phyloP scores from a whole-genome alignment of 92 coral and sea anemone genomes.

The Parazoanthus darwini region DNA sequence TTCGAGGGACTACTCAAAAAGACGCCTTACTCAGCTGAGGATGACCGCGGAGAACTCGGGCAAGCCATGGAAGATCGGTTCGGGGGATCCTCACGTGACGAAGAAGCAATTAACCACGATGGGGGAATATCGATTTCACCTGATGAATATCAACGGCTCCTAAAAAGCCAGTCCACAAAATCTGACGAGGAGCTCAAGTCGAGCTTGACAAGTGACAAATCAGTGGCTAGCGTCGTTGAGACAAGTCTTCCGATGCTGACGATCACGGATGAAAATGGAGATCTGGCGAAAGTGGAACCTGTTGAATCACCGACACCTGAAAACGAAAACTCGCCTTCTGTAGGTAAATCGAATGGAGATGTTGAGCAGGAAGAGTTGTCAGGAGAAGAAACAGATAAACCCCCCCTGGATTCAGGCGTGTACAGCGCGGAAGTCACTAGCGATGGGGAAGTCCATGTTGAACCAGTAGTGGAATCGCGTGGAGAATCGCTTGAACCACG shows the following conservation, averaged over 20 bases:
- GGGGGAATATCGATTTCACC: slow-evolving; percentile 70
- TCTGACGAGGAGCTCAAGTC: slow-evolving; percentile 14
- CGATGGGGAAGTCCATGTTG: slow-evolving; percentile 13
- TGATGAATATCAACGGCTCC: slow-evolving; percentile 65
- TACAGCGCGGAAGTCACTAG: slow-evolving; percentile 31
- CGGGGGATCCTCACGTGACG: slow-evolving; percentile 21
- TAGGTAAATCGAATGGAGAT: background rate
- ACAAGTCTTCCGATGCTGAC: slow-evolving; percentile 63
- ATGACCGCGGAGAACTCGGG: slow-evolving; percentile 31
- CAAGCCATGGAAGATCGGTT: slow-evolving; percentile 34
- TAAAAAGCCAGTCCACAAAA: slow-evolving; percentile 38
- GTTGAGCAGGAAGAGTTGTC: slow-evolving; percentile 26
- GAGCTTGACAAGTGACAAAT: slow-evolving; percentile 12
- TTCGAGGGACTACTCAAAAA: slow-evolving; percentile 69
- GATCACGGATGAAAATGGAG: slow-evolving; percentile 83
- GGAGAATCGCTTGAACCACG: background rate
- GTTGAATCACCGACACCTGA: background rate
- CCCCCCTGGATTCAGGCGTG: slow-evolving; percentile 47
- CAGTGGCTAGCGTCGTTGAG: slow-evolving; percentile 4
- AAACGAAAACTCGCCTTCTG: background rate
- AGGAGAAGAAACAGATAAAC: slow-evolving; percentile 25
- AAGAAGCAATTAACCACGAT: slow-evolving; percentile 9
- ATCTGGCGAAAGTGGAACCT: slow-evolving; percentile 42
- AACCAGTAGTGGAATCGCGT: background rate
- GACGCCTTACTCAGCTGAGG: slow-evolving; percentile 45